phyloP scores from a whole-genome alignment of 2,797 vertebrate genomes.

The Chaunax sp. region DNA sequence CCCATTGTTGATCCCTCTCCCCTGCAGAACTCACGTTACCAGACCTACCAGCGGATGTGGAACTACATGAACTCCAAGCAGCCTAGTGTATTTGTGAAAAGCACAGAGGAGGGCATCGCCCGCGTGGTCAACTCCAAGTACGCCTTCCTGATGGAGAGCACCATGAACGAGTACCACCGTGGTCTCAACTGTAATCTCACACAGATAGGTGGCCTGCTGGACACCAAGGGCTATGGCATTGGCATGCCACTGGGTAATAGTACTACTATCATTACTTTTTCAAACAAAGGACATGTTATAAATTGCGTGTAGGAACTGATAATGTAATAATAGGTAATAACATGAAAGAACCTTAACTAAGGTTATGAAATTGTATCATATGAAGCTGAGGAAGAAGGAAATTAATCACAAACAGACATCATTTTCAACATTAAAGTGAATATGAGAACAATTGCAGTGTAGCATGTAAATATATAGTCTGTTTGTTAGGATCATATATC shows the following conservation, averaged over 20 bases:
- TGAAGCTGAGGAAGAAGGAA: not conserved
- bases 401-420: not conserved
- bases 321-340: not conserved
- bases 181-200: slow-evolving; percentile 98
- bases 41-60: slow-evolving; percentile 99
- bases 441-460: not conserved
- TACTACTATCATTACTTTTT: slow-evolving; percentile 58
- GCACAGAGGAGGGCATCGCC: slow-evolving; percentile 97
- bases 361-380: not conserved
- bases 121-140: slow-evolving; percentile 97
- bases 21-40: slow-evolving; percentile 94
- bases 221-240: slow-evolving; percentile 99
- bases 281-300: not conserved
- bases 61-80: slow-evolving; percentile 99
- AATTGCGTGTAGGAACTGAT: not conserved
- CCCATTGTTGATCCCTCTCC: slow-evolving; percentile 1
- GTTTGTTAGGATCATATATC: not conserved
- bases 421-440: not conserved
- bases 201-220: slow-evolving; percentile 96
- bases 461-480: slow-evolving; percentile 7
- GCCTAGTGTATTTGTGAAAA: slow-evolving; percentile 97
- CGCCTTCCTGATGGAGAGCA: slow-evolving; percentile 97
- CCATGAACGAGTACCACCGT: slow-evolving; percentile 98
- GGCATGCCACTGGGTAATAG: slow-evolving; percentile 98
- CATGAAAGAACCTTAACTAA: not conserved